Evolutionary conservation across 2,888 invertebrate genomes (phyloP), one percentile per base, ranked within the genome.

Genomic region (Octonoba sinensis): DNA sequence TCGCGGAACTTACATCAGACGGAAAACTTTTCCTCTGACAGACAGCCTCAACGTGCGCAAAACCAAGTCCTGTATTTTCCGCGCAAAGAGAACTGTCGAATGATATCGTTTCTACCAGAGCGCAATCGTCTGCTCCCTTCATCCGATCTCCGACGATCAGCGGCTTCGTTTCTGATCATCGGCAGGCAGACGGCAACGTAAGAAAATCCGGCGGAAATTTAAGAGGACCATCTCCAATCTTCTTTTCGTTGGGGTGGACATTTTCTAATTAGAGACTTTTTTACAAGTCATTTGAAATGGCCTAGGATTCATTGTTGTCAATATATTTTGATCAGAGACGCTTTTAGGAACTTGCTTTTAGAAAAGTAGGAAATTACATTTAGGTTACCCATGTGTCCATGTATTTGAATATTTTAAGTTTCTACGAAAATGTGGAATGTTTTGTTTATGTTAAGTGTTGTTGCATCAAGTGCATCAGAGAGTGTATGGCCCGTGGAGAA

Each of bases 401-500:
- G 36, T 1, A 2, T 36, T 36, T 36, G 36, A 36, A 36, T 3
- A 36, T 36, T 36, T 36, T 11, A 8, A 36, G 36, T 36, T 36
- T 36, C 11, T 36, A 36, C 11, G 36, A 36, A 36, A 36, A 79
- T 79, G 79, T 79, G 79, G 79, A 49, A 47, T 54, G n/a, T 57
- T 11, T 20, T 73, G 20, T 27, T 73, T 1, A 13, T 79, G 24
- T 24, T 73, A 6, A 46, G 73, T 16, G 46, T 51, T 24, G 22
- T 62, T 6, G 67, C 46, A 4, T 20, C 60, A 1, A 57, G 67
- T 16, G 54, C 62, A 22, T 46, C 69, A 0, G 73, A 79, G 13
- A 56, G 59, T 22, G 49, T 73, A 15, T 79, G 79, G 79, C 72
- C 79, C 18, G 59, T 67, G 20, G 74, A 74, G 49, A 75, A 70